phyloP scores from a whole-genome alignment of 2,888 invertebrate genomes.

The Boloria euphrosyne region DNA sequence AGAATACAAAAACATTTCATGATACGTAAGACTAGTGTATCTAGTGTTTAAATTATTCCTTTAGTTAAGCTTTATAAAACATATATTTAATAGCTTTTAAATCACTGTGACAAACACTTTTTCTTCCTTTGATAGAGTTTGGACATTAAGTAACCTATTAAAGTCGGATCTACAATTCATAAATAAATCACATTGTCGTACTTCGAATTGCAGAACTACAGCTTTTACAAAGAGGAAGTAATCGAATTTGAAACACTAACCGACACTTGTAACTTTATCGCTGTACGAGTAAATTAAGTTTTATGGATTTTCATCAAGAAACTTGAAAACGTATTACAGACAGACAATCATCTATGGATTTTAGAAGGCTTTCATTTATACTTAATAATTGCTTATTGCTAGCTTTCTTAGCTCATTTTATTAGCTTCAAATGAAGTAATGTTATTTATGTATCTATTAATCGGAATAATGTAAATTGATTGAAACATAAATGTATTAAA shows the following conservation, averaged over 20 bases:
- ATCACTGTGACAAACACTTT: conserved; percentile 16
- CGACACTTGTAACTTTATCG: too few species aligned
- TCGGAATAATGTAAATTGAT: neutral
- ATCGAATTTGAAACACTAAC: neutral
- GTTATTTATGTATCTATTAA: too few species aligned
- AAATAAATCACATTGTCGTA: neutral
- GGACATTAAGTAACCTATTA: conserved; percentile 13
- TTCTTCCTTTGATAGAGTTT: conserved; percentile 1
- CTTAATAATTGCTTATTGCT: too few species aligned
- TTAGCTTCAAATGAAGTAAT: too few species aligned
- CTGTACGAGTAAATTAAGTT: too few species aligned
- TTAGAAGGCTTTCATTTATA: too few species aligned
- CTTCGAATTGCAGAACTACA: too few species aligned
- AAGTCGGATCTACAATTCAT: conserved; percentile 5
- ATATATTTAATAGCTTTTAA: conserved; percentile 4
- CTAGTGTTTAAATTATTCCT: conserved; percentile 18
- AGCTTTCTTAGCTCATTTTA: too few species aligned
- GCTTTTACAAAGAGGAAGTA: neutral
- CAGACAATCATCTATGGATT: too few species aligned
- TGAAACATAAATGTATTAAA: neutral
- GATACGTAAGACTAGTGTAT: conserved; percentile 11
- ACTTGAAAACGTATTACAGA: neutral
- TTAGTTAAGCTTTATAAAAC: neutral
- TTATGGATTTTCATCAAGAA: neutral
- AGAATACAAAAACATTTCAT: conserved; percentile 5